phyloP scores from a whole-genome alignment of 2,797 vertebrate genomes.

The Neosilurus hyrtlii region DNA sequence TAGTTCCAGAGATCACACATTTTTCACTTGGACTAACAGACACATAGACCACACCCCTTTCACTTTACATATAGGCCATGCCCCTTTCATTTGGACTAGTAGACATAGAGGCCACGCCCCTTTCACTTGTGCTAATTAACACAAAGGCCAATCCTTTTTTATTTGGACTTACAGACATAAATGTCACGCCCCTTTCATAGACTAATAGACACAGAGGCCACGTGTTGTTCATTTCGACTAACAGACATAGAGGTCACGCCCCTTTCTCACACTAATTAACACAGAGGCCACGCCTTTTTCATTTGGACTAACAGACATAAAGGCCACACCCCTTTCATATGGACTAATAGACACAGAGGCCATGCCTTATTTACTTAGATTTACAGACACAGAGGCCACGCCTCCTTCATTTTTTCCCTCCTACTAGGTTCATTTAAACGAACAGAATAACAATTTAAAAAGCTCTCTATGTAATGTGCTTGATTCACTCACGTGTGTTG shows the following conservation, averaged over 20 bases:
- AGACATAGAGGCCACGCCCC: background rate
- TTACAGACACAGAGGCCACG: background rate
- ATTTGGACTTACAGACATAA: background rate
- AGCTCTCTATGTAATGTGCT: background rate
- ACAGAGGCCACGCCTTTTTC: too few species aligned
- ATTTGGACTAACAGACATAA: background rate
- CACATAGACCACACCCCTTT: too few species aligned
- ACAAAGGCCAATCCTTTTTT: too few species aligned
- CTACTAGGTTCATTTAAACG: background rate
- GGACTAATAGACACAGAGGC: background rate
- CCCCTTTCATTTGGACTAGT: background rate
- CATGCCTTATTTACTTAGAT: background rate
- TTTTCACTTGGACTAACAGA: too few species aligned
- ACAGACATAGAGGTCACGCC: too few species aligned
- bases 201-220: background rate
- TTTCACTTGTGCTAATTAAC: background rate
- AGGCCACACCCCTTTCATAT: background rate
- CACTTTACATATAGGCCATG: too few species aligned
- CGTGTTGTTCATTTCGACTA: background rate
- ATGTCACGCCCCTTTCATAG: background rate
- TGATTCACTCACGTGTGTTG: constrained; percentile 80
- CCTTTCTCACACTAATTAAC: too few species aligned
- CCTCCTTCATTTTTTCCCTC: background rate
- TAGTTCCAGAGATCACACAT: too few species aligned
- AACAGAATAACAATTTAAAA: background rate